Evolutionary conservation across 2,888 invertebrate species (phyloP).

Genomic region (Camponotus fellah): DNA sequence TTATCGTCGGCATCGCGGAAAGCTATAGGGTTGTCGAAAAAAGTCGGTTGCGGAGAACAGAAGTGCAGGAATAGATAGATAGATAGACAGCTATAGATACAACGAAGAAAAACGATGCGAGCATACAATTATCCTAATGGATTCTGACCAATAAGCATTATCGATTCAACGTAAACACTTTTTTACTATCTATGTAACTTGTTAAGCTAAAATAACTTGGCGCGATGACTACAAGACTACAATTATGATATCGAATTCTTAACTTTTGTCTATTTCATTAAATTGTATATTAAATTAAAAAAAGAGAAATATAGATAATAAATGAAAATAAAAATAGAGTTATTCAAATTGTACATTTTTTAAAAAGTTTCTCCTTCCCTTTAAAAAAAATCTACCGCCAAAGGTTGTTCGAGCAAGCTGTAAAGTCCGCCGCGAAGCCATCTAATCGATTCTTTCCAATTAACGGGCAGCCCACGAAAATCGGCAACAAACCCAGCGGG

Average conservation of each 20-base stretch:
- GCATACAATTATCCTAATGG: slow-evolving; percentile 84
- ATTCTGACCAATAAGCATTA: slow-evolving; percentile 80
- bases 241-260: neutral
- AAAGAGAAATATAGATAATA: neutral
- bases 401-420: slow-evolving; percentile 9
- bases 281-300: neutral
- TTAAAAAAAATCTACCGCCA: neutral
- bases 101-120: slow-evolving; percentile 66
- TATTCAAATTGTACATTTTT: neutral
- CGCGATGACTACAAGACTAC: neutral
- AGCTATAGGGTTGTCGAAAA: slow-evolving; percentile 32
- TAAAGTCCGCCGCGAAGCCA: slow-evolving; percentile 34
- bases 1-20: slow-evolving; percentile 11
- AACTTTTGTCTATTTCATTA: neutral
- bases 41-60: slow-evolving; percentile 23
- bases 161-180: slow-evolving; percentile 74
- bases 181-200: slow-evolving; percentile 30
- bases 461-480: slow-evolving; percentile 56
- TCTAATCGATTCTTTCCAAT: slow-evolving; percentile 66
- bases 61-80: slow-evolving; percentile 37
- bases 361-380: neutral
- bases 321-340: too few relatives aligned
- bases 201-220: slow-evolving; percentile 8
- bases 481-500: slow-evolving; percentile 69
- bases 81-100: slow-evolving; percentile 49